phyloP scores from a whole-genome alignment of 2,797 vertebrate genomes.

The Labroides dimidiatus region DNA sequence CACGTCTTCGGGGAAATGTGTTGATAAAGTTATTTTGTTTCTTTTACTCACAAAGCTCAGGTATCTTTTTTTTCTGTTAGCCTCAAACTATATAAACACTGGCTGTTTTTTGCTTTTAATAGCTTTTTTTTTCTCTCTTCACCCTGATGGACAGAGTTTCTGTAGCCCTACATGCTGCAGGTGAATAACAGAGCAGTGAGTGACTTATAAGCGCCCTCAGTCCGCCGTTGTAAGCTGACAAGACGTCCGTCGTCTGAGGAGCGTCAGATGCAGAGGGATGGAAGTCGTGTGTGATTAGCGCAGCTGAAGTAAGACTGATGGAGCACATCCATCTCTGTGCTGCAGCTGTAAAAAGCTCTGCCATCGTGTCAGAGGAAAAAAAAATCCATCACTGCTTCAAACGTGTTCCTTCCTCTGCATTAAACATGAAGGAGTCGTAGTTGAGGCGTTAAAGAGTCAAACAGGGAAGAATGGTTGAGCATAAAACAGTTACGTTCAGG shows the following conservation, averaged over 20 bases:
- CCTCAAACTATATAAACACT: too few species aligned
- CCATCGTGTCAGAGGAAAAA: slow-evolving; percentile 23
- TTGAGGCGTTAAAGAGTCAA: slow-evolving; percentile 34
- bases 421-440: slow-evolving; percentile 37
- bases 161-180: slow-evolving; percentile 8
- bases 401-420: slow-evolving; percentile 32
- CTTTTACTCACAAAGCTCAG: neutral
- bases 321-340: slow-evolving; percentile 39
- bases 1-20: too few species aligned
- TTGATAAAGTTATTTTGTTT: too few species aligned
- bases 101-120: too few species aligned
- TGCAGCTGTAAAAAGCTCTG: slow-evolving; percentile 20
- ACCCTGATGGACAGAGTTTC: slow-evolving; percentile 4
- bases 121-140: neutral
- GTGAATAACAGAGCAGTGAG: slow-evolving; percentile 19
- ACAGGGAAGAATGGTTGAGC: slow-evolving; percentile 31
- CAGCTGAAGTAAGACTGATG: slow-evolving; percentile 28
- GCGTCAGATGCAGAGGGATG: slow-evolving; percentile 33
- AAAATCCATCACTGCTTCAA: slow-evolving; percentile 2
- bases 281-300: slow-evolving; percentile 46
- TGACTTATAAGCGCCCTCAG: slow-evolving; percentile 21
- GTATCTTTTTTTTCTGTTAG: neutral
- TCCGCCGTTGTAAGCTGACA: slow-evolving; percentile 27
- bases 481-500: slow-evolving; percentile 41
- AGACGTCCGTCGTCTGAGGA: slow-evolving; percentile 17